phyloP scores from a whole-genome alignment of 1,140 invertebrate genomes.

The Lasioglossum baleicum region DNA sequence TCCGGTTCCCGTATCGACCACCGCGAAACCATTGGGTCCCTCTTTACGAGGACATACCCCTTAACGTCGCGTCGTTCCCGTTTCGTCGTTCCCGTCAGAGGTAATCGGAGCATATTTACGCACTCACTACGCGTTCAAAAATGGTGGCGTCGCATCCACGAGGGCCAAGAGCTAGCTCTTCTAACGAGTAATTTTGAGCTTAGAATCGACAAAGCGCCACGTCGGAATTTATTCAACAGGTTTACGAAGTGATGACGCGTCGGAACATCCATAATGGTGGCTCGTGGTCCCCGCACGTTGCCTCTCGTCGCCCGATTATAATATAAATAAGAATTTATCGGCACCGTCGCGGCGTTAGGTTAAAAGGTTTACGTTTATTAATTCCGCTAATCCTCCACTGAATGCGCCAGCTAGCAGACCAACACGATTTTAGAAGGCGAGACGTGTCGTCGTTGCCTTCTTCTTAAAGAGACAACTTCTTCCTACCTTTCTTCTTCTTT shows the following conservation, averaged over 20 bases:
- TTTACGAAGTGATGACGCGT: constrained; percentile 78
- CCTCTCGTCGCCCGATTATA: constrained; percentile 65
- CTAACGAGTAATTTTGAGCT: constrained; percentile 59
- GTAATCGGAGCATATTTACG: constrained; percentile 9
- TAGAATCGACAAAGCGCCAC: constrained; percentile 52
- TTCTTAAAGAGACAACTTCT: constrained; percentile 45
- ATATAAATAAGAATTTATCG: constrained; percentile 78
- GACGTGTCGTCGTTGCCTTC: constrained; percentile 13
- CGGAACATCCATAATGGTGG: constrained; percentile 73
- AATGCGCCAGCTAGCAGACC: constrained; percentile 23
- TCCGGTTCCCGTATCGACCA: constrained; percentile 15
- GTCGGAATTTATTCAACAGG: constrained; percentile 73
- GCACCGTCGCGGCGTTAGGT: constrained; percentile 67
- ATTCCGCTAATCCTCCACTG: constrained; percentile 72
- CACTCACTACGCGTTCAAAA: not conserved
- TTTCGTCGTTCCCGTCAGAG: not conserved
- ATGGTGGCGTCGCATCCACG: not conserved
- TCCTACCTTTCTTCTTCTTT: constrained; percentile 5
- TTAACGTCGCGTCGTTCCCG: not conserved
- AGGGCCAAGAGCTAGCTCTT: constrained; percentile 22
- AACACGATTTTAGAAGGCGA: constrained; percentile 5
- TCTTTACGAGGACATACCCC: constrained; percentile 24
- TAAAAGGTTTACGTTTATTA: constrained; percentile 78
- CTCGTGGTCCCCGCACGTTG: constrained; percentile 52
- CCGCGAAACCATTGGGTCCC: not conserved